Percentiles rank a stretch among this genome's conserved stretches.
Conservation (phyloP, 2,888 invertebrate genomes). For the Gymnoscelis rufifasciata region DNA sequence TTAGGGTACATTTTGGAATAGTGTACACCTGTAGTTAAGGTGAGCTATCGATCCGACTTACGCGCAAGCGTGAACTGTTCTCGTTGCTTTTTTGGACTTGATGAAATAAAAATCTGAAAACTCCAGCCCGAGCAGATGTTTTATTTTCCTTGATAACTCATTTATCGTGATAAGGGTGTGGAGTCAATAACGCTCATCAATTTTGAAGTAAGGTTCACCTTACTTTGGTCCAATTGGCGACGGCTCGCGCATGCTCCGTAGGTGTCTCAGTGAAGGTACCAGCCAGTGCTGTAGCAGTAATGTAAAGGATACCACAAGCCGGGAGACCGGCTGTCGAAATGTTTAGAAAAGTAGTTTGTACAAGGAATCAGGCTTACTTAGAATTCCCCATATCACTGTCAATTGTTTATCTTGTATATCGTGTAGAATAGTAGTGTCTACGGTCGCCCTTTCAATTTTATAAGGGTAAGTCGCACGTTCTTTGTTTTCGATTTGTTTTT, state of each 20-base stretch:
- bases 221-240: slow-evolving; percentile 64
- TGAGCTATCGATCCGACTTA: slow-evolving; percentile 54
- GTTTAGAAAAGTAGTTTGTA: slow-evolving; percentile 33
- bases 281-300: slow-evolving; percentile 54
- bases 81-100: not conserved
- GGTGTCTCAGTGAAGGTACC: slow-evolving; percentile 19
- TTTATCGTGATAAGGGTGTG: slow-evolving; percentile 3
- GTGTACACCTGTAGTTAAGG: slow-evolving; percentile 35
- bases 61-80: slow-evolving; percentile 65
- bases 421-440: not conserved
- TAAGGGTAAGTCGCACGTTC: slow-evolving; percentile 12
- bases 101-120: slow-evolving; percentile 8
- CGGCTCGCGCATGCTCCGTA: slow-evolving; percentile 60
- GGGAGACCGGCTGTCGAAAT: slow-evolving; percentile 53
- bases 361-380: slow-evolving; percentile 40
- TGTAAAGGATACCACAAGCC: slow-evolving; percentile 58
- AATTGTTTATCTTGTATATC: slow-evolving; percentile 58
- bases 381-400: slow-evolving; percentile 49
- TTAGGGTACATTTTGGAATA: slow-evolving; percentile 12
- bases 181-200: slow-evolving; percentile 12
- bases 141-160: not conserved
- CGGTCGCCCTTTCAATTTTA: slow-evolving; percentile 21
- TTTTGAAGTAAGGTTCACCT: slow-evolving; percentile 29
- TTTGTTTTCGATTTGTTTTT: slow-evolving; percentile 9
- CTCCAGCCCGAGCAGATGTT: slow-evolving; percentile 3